Evolutionary conservation across 2,888 invertebrate species (phyloP).

Genomic region (Branchellion lobata): DNA sequence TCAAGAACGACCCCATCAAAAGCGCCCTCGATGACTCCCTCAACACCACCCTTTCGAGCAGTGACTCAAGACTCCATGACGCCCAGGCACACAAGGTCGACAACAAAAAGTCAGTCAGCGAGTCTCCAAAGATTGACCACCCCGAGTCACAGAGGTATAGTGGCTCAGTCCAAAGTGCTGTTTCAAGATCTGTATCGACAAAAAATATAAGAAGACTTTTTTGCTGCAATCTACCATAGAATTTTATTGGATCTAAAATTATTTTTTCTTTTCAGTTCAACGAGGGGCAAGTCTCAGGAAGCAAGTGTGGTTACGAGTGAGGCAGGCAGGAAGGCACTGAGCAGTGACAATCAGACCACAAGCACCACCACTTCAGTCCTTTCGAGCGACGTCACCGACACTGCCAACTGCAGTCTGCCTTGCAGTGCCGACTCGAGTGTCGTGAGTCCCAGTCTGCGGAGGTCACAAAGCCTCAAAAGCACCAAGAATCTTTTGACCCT

Average conservation of each 20-base stretch:
- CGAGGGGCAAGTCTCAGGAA: not conserved
- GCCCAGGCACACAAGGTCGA: not conserved
- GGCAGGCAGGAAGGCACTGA: no score
- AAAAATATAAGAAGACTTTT: no score
- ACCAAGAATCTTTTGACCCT: constrained; percentile 1
- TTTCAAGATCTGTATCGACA: no score
- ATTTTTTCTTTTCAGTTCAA: no score
- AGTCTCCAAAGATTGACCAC: not conserved
- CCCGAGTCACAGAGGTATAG: no score
- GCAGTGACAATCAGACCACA: not conserved
- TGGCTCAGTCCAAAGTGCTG: no score
- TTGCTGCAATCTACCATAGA: no score
- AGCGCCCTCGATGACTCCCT: not conserved
- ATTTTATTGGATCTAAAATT: no score
- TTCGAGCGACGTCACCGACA: not conserved
- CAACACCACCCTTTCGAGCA: not conserved
- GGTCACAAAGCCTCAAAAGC: constrained; percentile 43
- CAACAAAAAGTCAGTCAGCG: not conserved
- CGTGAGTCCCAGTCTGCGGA: constrained; percentile 17
- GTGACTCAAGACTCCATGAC: not conserved
- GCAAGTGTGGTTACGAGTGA: not conserved
- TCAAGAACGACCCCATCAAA: constrained; percentile 45
- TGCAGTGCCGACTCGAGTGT: not conserved
- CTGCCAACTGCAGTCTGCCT: not conserved
- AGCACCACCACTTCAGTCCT: not conserved